Evolutionary conservation across 1,140 invertebrate genomes (phyloP).

Genomic region (Diorhabda carinulata): DNA sequence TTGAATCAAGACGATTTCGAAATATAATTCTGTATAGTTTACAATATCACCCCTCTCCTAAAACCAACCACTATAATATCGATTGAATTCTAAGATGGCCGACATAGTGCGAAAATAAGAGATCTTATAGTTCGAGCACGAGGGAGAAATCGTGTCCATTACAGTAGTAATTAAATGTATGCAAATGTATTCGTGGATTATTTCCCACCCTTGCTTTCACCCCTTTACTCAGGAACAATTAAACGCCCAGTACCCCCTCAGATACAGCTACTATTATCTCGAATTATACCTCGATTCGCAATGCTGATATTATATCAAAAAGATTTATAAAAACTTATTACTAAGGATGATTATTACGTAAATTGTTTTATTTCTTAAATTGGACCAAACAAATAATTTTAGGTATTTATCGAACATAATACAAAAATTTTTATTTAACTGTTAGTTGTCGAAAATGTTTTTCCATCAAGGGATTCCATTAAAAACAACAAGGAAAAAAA

Average conservation of each 20-base stretch:
- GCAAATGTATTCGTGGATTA: constrained; percentile 37
- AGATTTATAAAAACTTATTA: no score
- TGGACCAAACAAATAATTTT: no score
- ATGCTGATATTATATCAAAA: no score
- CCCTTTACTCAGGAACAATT: constrained; percentile 23
- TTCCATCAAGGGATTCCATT: no score
- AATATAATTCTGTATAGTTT: background rate
- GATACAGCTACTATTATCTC: constrained; percentile 14
- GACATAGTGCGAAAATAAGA: constrained; percentile 23
- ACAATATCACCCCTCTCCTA: background rate
- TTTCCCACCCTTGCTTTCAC: constrained; percentile 20
- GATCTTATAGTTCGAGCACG: constrained; percentile 26
- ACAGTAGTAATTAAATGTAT: constrained; percentile 38
- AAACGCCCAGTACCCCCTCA: constrained; percentile 17
- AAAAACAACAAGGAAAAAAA: no score
- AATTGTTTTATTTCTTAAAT: no score
- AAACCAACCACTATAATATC: constrained; percentile 20
- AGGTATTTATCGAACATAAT: no score
- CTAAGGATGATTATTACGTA: no score
- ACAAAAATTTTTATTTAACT: no score
- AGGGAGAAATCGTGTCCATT: constrained; percentile 25
- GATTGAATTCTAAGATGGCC: constrained; percentile 36
- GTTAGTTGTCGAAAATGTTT: no score
- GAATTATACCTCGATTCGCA: constrained; percentile 5
- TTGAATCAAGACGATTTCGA: no score